Base-by-base conservation (phyloP, 2,888 invertebrate genomes). In the Parelbella ahira region DNA sequence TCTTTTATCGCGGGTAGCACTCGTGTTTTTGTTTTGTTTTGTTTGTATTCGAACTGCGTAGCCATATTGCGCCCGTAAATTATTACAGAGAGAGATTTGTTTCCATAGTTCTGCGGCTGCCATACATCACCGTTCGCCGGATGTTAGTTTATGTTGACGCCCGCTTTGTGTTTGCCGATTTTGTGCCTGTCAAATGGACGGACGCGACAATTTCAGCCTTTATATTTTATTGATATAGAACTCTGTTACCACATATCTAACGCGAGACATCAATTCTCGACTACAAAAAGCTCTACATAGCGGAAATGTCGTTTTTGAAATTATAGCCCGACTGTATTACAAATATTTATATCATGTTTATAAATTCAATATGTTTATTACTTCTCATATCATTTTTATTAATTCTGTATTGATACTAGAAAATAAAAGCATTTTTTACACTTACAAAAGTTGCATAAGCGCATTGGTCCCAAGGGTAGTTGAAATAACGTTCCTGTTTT, bases 101-200 rank as follows among this genome's bases (percentile, higher is more conserved):
- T 79, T 79, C 82, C 79, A 84, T 81, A 83, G 83, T 77, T 74
- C 71, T 77, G 83, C 70, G 82, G 83, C 76, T 63, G 77, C 76
- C 68, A 84, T 86, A 71, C 74, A 83, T 86, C 84, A 84, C 71
- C 64, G 72, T 77, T 74, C 69, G 67, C 74, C 77, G 81, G 79
- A 79, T 82, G 82, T 77, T 80, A 75, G 80, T 83, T 81, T 79
- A 80, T 77, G 81, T 72, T 80, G 81, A 78, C 75, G 68, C 67
- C 65, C 68, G 74, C 69, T 75, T 76, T 80, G 78, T 68, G 60
- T 74, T 71, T 71, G 67, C 64, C 74, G 73, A 77, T 75, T 81
- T 75, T 60, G 68, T 68, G 65, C 68, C 68, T 72, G 75, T 72
- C 74, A 69, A 60, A 52, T 53, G 49, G 55, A 65, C 63, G 58